Base-by-base conservation (phyloP, 1,140 invertebrate genomes). In the Homarus americanus region DNA sequence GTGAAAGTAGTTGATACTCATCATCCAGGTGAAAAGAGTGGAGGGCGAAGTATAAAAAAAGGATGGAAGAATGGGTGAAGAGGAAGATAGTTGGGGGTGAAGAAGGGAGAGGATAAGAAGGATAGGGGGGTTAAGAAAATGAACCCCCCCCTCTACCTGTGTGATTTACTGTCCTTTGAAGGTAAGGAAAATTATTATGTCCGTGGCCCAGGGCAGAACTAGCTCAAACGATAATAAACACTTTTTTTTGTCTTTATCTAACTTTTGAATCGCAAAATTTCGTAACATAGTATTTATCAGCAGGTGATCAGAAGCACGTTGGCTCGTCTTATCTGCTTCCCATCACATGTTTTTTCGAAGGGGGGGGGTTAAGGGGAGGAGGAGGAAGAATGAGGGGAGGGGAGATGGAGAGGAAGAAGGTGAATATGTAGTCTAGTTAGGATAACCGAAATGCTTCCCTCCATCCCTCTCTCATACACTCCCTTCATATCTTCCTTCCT, bases 211-310 rank as follows among this genome's bases (percentile, higher is more conserved):
- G 38, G 15, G 41, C 76, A 32, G 34, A 32, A 28, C 41, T 12
- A 79, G 28, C 32, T 44, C 17, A 44, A 49, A 40, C 17, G 76
- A 44, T 44, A 79, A 40, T 49, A 79, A 79, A 44, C 41, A 41
- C n/a, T 79, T 49, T 32, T 32, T 75, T 75, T 32, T 53, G 0
- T 79, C 28, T 2, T 17, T 44, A 32, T 49, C 76, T 32, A 17
- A 49, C n/a, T 44, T 32, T 79, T n/a, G 73, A 49, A 79, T 79
- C 76, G 76, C 76, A 41, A 40, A 32, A 44, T 49, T 79, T 79
- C 28, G 41, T 28, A 79, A 53, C 9, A 79, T 28, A n/a, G 38
- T 7, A 49, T 28, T 79, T 79, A 44, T 32, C 63, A 32, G 24
- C n/a, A 69, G 24, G 24, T 69, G 63, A 69, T 76, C 73, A 40